Conservation (phyloP, 2,113 vertebrate species). For the Caranx ignobilis region DNA sequence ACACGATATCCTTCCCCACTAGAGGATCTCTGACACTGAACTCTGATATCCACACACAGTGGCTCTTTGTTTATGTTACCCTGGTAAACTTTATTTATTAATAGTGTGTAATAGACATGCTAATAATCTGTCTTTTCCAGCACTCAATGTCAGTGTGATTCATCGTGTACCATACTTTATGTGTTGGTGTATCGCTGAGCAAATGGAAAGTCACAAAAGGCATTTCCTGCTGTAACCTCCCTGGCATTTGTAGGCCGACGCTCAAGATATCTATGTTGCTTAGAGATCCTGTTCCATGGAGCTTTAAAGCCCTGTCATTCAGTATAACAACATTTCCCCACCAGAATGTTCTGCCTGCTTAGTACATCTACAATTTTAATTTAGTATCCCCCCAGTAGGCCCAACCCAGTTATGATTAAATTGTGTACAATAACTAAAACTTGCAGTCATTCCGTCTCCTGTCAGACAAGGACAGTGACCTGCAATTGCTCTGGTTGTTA, state of each 20-base stretch:
- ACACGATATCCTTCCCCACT: conserved; percentile 41
- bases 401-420: conserved; percentile 56
- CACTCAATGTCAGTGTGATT: conserved; percentile 35
- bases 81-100: conserved; percentile 22
- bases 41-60: conserved; percentile 41
- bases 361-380: conserved; percentile 43
- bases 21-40: conserved; percentile 41
- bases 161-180: conserved; percentile 51
- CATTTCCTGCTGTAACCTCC: conserved; percentile 87
- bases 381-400: conserved; percentile 30
- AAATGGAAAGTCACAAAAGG: conserved; percentile 87
- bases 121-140: conserved; percentile 28
- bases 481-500: conserved; percentile 57
- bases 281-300: conserved; percentile 85
- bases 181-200: conserved; percentile 82
- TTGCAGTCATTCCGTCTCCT: conserved; percentile 44
- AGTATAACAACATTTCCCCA: conserved; percentile 68
- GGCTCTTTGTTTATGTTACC: conserved; percentile 26
- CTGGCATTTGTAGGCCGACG: conserved; percentile 83
- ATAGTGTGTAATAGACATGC: conserved; percentile 20
- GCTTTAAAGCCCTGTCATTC: conserved; percentile 78
- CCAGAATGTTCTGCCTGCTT: conserved; percentile 42
- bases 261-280: conserved; percentile 84
- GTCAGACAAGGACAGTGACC: conserved; percentile 54
- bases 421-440: conserved; percentile 47